Evolutionary conservation across 2,888 invertebrate genomes (phyloP).

Genomic region (Drosophila mettleri): DNA sequence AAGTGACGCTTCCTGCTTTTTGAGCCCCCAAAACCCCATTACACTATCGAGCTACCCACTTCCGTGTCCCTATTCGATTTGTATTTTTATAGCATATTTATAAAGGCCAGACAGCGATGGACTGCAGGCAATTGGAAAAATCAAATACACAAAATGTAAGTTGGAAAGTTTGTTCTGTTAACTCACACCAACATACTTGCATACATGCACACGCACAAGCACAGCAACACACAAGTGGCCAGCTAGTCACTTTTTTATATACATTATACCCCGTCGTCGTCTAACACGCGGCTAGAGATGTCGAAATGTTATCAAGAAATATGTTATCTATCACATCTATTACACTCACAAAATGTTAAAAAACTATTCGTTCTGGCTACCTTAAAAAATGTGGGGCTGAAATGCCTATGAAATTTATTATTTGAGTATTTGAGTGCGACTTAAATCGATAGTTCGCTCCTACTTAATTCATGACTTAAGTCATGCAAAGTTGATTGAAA

Average conservation of each 20-base stretch:
- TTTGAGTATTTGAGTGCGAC: too few species aligned
- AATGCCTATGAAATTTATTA: too few species aligned
- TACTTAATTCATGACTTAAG: too few species aligned
- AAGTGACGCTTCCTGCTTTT: conserved; percentile 28
- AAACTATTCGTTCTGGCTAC: too few species aligned
- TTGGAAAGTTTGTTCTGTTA: conserved; percentile 75
- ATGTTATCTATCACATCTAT: too few species aligned
- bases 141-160: conserved; percentile 65
- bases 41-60: conserved; percentile 1
- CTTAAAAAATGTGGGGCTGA: too few species aligned
- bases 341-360: too few species aligned
- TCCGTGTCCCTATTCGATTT: conserved; percentile 23
- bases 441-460: too few species aligned
- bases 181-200: conserved; percentile 39
- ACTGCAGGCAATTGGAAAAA: conserved; percentile 35
- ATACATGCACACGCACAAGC: conserved; percentile 3
- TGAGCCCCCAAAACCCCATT: not conserved
- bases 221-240: conserved; percentile 42
- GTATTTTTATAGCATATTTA: conserved; percentile 37
- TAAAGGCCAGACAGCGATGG: conserved; percentile 29
- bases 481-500: too few species aligned
- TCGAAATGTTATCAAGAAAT: too few species aligned
- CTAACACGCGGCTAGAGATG: not conserved
- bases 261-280: conserved; percentile 22
- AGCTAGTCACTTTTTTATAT: conserved; percentile 44